Base-by-base conservation (phyloP, 2,888 invertebrate species). In the Colostygia pectinataria region DNA sequence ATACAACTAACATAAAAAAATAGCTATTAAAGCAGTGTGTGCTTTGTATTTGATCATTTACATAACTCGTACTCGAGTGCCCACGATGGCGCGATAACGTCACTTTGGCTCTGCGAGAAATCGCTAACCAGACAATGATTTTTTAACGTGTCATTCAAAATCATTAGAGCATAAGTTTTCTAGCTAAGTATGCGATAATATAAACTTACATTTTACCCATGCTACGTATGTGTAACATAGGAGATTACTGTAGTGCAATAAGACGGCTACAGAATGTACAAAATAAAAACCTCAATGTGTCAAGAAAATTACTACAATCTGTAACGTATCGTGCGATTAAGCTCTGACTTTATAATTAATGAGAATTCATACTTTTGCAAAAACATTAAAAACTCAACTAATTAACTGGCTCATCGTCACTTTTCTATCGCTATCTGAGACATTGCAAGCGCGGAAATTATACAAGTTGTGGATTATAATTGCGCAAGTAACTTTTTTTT, bases 281-380 rank as follows among this genome's bases (percentile, higher is more conserved):
- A 28, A 36, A 48, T 41, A 32, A 32, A 39, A 41, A 44, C 46
- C 25, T 36, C 10, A 23, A 42, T 33, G 9, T 47, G 43, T 53
- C 55, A 48, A 24, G 36, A 39, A 29, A 48, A 33, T 37, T 56
- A 51, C 40, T 55, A 45, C 56, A 50, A 52, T 46, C 55, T 61
- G 57, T 54, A 64, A 66, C 71, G 62, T 71, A 76, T 73, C 74
- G 78, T 82, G 80, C 73, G 80, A 81, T 56, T 53, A 28, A 23
- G 28, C 72, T 68, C 62, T 47, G 57, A 60, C 61, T 74, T 74
- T 76, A 76, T 75, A 79, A 77, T 76, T 74, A 69, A 63, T 55
- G 48, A 53, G 63, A 61, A 54, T 64, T 61, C 57, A 57, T 49
- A 57, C 50, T 73, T 59, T 69, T 71, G 74, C 75, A 71, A 75